Percentiles rank a stretch among this genome's conserved stretches.
These are phyloP conservation scores for Cygnus olor DNA, from an alignment of 2,797 vertebrate genomes.

Conservation along the genomic window DNA sequence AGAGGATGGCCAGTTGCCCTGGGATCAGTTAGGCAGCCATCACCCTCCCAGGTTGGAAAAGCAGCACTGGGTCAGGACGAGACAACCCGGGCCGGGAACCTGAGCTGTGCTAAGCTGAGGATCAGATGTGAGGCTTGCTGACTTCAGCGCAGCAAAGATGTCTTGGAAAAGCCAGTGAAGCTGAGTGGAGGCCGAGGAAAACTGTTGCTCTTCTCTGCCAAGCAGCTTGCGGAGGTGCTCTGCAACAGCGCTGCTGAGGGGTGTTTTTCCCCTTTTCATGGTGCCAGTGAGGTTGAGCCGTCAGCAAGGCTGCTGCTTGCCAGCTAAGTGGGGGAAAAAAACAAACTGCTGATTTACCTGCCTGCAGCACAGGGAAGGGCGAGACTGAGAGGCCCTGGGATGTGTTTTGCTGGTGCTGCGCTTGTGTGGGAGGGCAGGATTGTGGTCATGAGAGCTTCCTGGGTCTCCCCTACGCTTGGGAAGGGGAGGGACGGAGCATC, in stretches of 20 bases:
- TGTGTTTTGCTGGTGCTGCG: neutral
- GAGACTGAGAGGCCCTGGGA: neutral
- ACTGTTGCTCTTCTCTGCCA: neutral
- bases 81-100: neutral
- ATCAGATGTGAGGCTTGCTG: neutral
- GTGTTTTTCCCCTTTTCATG: neutral
- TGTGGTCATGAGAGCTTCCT: neutral
- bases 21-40: neutral
- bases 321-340: neutral
- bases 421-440: neutral
- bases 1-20: neutral
- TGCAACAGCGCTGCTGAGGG: neutral
- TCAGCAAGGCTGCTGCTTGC: neutral
- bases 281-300: neutral
- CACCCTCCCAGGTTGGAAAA: neutral
- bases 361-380: neutral
- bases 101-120: neutral
- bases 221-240: constrained; percentile 16
- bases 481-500: neutral
- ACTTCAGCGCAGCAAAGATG: constrained; percentile 13
- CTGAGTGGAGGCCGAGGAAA: neutral
- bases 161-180: constrained; percentile 23
- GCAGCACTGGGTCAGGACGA: neutral
- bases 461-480: neutral
- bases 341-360: neutral